Evolutionary conservation across 2,113 vertebrate species (phyloP), one percentile per base, ranked within the genome.

Genomic region (Merops nubicus): DNA sequence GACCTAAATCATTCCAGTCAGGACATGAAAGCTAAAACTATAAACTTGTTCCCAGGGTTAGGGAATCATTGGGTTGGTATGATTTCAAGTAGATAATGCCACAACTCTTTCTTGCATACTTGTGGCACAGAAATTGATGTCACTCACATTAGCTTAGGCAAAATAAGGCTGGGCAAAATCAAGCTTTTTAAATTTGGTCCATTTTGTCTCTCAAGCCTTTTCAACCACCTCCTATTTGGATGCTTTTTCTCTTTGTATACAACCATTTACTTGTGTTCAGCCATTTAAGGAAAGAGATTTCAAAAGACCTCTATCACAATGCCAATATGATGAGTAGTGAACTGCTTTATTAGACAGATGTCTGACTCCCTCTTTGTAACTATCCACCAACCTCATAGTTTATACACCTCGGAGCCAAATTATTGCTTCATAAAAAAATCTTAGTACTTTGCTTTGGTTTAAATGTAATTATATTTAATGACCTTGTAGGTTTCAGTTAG

Each of bases 401-500:
- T 96, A 89, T 95, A 85, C 91, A 97, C 12, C 7, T 15, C 42
- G 83, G 92, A 97, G 79, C n/a, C 38, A 93, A 96, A 93, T 85
- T 96, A 96, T 96, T 97, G 73, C 75, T 94, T 96, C 91, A 68
- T 96, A 93, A 96, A 97, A 95, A 88, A 96, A 43, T n/a, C 63
- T 92, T 91, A 8, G 29, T 83, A 31, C 29, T 95, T 84, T 97
- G 65, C 88, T 96, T 85, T 97, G 65, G 87, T 97, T 93, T 16
- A 5, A 96, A 97, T 94, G 77, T 92, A 97, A 97, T 91, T 95
- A 42, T 92, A 96, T 96, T 97, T 96, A 96, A 97, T 97, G 75
- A 89, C 73, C 72, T 97, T 96, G 50, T 91, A 96, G 83, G 78
- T 94, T 97, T 94, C 74, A 96, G 91, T 91, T 97, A 93, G 90